Percentiles rank a stretch among this genome's conserved stretches.
Conservation (phyloP, 2,888 invertebrate genomes). For the Pollenia amentaria region DNA sequence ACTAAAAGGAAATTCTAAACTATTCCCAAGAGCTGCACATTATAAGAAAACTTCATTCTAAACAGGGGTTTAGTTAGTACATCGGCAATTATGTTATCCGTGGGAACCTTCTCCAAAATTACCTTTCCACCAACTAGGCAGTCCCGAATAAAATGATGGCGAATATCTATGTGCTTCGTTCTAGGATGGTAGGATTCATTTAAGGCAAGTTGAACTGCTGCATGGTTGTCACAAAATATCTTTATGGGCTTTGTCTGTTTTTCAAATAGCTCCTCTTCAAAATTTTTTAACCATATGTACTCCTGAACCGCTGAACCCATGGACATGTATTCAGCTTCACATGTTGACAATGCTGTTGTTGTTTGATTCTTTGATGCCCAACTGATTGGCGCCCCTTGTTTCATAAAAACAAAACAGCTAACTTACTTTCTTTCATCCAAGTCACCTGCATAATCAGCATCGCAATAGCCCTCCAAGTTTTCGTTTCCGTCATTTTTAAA, state of each 20-base stretch:
- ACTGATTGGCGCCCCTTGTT: constrained; percentile 21
- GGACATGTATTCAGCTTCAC: constrained; percentile 49
- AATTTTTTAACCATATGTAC: constrained; percentile 20
- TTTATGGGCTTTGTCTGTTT: background rate
- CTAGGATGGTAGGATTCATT: constrained; percentile 43
- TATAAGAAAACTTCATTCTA: no score
- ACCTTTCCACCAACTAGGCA: no score
- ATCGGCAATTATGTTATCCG: no score
- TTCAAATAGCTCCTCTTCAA: constrained; percentile 23
- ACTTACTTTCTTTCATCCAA: no score
- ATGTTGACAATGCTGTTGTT: constrained; percentile 41
- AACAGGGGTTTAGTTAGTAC: no score
- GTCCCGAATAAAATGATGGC: background rate
- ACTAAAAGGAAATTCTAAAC: no score
- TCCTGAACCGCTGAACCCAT: constrained; percentile 43
- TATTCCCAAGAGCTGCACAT: no score
- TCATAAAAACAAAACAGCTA: constrained; percentile 19
- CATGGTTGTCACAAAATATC: constrained; percentile 48
- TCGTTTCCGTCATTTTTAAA: constrained; percentile 80
- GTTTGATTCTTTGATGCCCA: constrained; percentile 30
- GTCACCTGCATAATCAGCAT: no score
- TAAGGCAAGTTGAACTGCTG: constrained; percentile 44
- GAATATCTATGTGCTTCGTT: constrained; percentile 9
- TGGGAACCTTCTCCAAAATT: no score
- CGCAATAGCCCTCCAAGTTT: constrained; percentile 81